Evolutionary conservation across 2,797 vertebrate species (phyloP), one percentile per base, ranked within the genome.

Genomic region (Karalla daura): DNA sequence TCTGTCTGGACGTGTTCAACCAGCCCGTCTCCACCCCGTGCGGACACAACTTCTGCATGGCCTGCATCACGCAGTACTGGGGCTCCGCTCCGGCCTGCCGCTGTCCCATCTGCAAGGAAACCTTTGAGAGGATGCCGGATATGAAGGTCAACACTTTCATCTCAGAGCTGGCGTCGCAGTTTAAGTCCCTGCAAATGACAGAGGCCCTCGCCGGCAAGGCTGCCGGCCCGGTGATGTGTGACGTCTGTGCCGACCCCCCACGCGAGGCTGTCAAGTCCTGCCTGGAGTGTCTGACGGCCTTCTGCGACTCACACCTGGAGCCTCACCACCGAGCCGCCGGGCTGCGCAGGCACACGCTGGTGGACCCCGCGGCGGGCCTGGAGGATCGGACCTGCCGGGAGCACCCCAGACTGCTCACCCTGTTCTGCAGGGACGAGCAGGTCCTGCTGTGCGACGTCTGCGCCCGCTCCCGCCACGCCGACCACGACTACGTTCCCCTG

Each of bases 11-110:
- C 0, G 55, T 75, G 50, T 86, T 88, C 36, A 64, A 3, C 3
- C 69, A 14, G 15, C 86, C 89, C 0, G 89, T 91, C 8, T 86
- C 88, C 5, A 90, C 82, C 15, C 83, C 86, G 0, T 90, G 90
- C 21, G 88, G 89, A 63, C 90, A 91, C 81, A 89, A 87, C 80
- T 89, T 83, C 85, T 91, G 90, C 58, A 70, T 71, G 70, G 25
- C 76, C 60, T 90, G 89, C 14, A 78, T 90, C 43, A 17, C 44
- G 0, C 5, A 4, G 25, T 86, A 81, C 72, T 90, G 90, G 88
- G 2, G 78, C n/a, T 13, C 3, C 12, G 1, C 0, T 0, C 1
- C 18, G 0, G 18, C 23, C 53, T 76, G 59, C 51, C 33, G 5
- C 35, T 89, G 90, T 27, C 90, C 87, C 1, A 1, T 87, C 51